Conservation (phyloP, 2,888 invertebrate species). For the Hypolimnas misippus region DNA sequence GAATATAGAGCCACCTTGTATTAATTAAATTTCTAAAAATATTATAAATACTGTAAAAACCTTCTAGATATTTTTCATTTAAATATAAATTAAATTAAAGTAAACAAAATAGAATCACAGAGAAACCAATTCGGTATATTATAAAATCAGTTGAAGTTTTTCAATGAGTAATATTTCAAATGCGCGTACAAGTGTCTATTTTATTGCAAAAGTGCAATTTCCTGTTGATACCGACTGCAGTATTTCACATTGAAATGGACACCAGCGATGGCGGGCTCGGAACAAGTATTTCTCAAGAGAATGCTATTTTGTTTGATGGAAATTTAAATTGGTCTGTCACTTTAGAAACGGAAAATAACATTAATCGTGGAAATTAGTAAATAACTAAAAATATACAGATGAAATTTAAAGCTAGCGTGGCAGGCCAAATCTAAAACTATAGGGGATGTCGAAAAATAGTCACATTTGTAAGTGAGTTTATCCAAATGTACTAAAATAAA, state of each 20-base stretch:
- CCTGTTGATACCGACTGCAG: conserved; percentile 30
- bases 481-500: too few relatives aligned
- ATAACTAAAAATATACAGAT: too few relatives aligned
- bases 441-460: too few relatives aligned
- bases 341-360: neutral
- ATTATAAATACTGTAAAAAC: too few relatives aligned
- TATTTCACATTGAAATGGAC: conserved; percentile 21
- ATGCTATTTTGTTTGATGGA: conserved; percentile 4
- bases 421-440: too few relatives aligned
- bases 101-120: neutral
- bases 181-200: conserved; percentile 2
- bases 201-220: conserved; percentile 42
- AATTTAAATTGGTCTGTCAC: neutral
- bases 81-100: neutral
- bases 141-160: conserved; percentile 8
- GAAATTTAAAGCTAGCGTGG: too few relatives aligned
- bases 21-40: too few relatives aligned
- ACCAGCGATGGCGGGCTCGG: neutral
- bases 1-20: too few relatives aligned
- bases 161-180: conserved; percentile 25
- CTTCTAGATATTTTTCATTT: neutral
- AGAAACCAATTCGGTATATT: neutral
- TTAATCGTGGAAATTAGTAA: too few relatives aligned
- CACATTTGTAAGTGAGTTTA: too few relatives aligned
- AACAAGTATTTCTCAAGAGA: neutral